Evolutionary conservation across 2,888 invertebrate genomes (phyloP), one percentile per base, ranked within the genome.

Genomic region (Eristalinus aeneus): DNA sequence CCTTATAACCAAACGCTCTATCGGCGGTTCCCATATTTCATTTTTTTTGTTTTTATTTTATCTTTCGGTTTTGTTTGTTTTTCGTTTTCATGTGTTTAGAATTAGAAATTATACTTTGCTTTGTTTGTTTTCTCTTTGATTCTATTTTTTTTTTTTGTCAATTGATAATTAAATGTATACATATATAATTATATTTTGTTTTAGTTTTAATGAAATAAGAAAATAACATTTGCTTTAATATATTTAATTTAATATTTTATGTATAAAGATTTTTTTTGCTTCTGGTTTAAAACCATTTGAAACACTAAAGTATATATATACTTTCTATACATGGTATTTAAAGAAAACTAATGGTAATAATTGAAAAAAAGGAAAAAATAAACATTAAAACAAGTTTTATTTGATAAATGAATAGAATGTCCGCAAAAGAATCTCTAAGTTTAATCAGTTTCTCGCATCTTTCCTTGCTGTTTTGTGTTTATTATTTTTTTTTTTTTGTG

Each of bases 141-240:
- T 74, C 64, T 68, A 8, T 60, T 60, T 58, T 34, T n/a, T 60
- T 60, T 58, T 61, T 11, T 69, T 64, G 71, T 64, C 63, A 61
- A 69, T 75, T 69, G 58, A 65, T 72, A 67, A 79, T 79, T 46
- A 63, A 74, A 36, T 77, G 16, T 75, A 58, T 67, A 64, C 60
- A 58, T 65, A 63, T 67, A 60, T 16, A 16, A 8, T 16, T 46
- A 16, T 16, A 16, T 46, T 16, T 46, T 16, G 5, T 46, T 46
- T 46, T 46, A 1, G 46, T 75, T 60, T 79, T 65, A 73, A 81
- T 69, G 85, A 86, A 86, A 86, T 86, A 65, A 86, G 76, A 86
- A 86, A 76, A 86, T 86, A 86, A 86, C 85, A 86, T 86, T 81
- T 80, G 71, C 58, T 81, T 86, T 77, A 81, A 76, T 81, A 86